Conservation (phyloP, 2,797 vertebrate genomes). For the Gallinago solitaria region DNA sequence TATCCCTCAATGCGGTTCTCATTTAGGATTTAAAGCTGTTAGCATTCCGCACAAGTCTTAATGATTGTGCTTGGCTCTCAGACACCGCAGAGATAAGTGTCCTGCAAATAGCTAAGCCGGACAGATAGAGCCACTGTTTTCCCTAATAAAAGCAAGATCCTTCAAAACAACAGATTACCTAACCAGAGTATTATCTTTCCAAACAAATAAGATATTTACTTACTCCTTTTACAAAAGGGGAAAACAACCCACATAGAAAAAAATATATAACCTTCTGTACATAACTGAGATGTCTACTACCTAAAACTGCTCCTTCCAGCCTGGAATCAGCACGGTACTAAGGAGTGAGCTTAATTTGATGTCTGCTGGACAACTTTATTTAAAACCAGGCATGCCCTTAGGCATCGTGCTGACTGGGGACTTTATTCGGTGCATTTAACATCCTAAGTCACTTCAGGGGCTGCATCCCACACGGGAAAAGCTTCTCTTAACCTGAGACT, state of each 20-base stretch:
- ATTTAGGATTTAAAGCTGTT: constrained; percentile 31
- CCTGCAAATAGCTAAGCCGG: constrained; percentile 14
- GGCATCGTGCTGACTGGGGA: background rate
- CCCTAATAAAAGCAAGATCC: background rate
- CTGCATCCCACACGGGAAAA: background rate
- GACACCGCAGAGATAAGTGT: constrained; percentile 43
- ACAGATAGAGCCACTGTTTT: background rate
- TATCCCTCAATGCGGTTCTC: background rate
- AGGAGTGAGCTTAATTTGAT: background rate
- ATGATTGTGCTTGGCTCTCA: constrained; percentile 9
- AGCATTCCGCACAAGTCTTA: background rate
- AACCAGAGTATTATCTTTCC: constrained; percentile 15
- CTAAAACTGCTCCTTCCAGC: background rate
- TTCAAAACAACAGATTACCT: background rate
- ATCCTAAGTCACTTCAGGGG: background rate
- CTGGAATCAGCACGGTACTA: background rate
- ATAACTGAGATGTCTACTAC: background rate
- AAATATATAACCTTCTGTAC: background rate
- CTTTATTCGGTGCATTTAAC: background rate
- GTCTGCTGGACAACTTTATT: background rate
- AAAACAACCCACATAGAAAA: background rate
- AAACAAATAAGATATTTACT: constrained; percentile 38
- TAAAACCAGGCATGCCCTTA: background rate
- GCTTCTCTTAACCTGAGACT: background rate
- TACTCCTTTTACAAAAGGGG: background rate